These are phyloP conservation scores for Netta rufina DNA, from an alignment of 2,797 vertebrate species.

Conservation along the genomic window DNA sequence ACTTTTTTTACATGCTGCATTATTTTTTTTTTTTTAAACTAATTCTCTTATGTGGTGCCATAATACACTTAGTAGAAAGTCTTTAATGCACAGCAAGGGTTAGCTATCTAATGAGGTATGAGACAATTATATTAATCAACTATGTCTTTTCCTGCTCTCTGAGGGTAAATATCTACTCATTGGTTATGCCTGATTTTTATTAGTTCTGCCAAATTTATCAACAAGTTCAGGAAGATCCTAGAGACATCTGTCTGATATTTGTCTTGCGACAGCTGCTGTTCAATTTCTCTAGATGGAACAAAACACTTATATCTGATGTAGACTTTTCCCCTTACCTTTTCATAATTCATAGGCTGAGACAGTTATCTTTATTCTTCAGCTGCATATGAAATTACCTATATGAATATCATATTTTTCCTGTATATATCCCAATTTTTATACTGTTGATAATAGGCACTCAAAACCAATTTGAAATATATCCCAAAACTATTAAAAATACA, in stretches of 20 bases:
- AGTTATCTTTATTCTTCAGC: not conserved
- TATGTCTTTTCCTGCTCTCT: slow-evolving; percentile 9
- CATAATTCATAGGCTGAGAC: not conserved
- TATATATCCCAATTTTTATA: not conserved
- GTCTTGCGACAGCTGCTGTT: not conserved
- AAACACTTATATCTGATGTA: not conserved
- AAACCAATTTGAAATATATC: not conserved
- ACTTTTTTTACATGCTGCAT: not conserved
- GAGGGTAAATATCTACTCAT: not conserved
- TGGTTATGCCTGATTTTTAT: slow-evolving; percentile 10
- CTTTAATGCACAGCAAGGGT: slow-evolving; percentile 40
- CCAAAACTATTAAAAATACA: not conserved
- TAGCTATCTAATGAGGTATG: slow-evolving; percentile 44
- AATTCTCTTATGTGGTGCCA: slow-evolving; percentile 15
- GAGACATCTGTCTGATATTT: slow-evolving; percentile 14
- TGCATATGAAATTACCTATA: not conserved
- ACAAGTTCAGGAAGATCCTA: not conserved
- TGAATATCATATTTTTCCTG: fast-evolving
- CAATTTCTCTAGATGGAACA: not conserved
- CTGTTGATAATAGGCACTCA: not conserved
- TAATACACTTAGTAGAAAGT: not conserved
- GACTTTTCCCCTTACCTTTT: not conserved
- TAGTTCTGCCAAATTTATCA: not conserved
- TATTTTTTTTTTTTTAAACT: not conserved
- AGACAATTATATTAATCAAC: slow-evolving; percentile 51